Evolutionary conservation across 2,888 invertebrate species (phyloP).

Genomic region (Steromphala cineraria): DNA sequence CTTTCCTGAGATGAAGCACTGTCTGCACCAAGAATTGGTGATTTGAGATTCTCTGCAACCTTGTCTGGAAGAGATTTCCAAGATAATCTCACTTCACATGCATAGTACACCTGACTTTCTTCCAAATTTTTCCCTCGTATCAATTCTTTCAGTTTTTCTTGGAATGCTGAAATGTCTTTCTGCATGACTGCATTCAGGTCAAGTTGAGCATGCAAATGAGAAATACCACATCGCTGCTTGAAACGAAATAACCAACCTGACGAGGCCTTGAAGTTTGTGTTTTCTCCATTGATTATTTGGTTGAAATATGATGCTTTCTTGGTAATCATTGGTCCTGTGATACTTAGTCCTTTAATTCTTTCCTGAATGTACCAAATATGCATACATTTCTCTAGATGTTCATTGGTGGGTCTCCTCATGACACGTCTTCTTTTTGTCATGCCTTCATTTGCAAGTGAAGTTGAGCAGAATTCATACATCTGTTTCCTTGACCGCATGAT

Average conservation of each 20-base stretch:
- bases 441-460: neutral
- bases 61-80: neutral
- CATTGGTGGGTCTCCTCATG: neutral
- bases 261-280: conserved; percentile 24
- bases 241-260: conserved; percentile 31
- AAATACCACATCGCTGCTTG: conserved; percentile 28
- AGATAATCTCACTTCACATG: conserved; percentile 20
- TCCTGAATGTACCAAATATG: conserved; percentile 11
- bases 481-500: neutral
- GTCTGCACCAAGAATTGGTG: neutral
- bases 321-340: conserved; percentile 13
- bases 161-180: neutral
- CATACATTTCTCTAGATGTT: neutral
- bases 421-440: conserved; percentile 1
- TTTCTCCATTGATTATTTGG: conserved; percentile 21
- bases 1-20: neutral
- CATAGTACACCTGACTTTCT: conserved; percentile 19
- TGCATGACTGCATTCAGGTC: conserved; percentile 14
- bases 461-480: conserved; percentile 6
- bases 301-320: conserved; percentile 22
- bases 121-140: conserved; percentile 11
- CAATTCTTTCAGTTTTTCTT: neutral
- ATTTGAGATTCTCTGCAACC: neutral
- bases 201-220: conserved; percentile 13
- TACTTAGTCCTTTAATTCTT: conserved; percentile 3